Evolutionary conservation across 2,797 vertebrate species (phyloP).

Genomic region (Bovichtus diacanthus): DNA sequence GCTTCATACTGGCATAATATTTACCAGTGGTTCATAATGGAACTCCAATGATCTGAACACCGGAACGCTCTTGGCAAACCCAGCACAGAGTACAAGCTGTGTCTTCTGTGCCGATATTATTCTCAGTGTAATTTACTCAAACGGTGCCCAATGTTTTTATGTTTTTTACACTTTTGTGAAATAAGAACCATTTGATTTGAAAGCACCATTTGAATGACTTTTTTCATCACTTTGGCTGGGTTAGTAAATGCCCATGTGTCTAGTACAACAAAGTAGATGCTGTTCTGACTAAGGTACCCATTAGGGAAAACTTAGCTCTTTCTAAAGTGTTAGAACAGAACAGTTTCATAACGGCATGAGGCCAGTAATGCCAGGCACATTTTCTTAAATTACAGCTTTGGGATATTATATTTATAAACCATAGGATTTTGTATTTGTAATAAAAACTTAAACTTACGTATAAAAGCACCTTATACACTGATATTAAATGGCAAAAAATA

Average conservation of each 20-base stretch:
- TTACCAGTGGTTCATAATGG: constrained; percentile 60
- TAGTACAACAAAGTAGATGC: not conserved
- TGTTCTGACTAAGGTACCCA: constrained; percentile 11
- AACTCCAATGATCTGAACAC: constrained; percentile 50
- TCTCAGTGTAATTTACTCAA: constrained; percentile 44
- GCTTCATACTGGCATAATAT: constrained; percentile 59
- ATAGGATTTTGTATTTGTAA: not conserved
- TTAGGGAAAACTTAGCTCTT: not conserved
- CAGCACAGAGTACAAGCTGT: constrained; percentile 10
- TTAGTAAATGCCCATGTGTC: not conserved
- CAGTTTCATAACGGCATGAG: not conserved
- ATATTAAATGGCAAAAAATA: not conserved
- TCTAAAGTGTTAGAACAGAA: not conserved
- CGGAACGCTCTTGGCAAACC: constrained; percentile 48
- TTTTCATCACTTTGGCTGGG: not conserved
- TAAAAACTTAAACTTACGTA: not conserved
- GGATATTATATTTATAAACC: not conserved
- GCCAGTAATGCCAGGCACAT: not conserved
- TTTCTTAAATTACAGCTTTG: not conserved
- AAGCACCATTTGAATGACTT: constrained; percentile 15
- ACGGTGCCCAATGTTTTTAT: constrained; percentile 14
- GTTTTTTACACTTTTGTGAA: constrained; percentile 10
- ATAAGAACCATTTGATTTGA: constrained; percentile 1
- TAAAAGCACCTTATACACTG: not conserved
- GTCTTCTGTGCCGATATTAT: constrained; percentile 27